Conservation (phyloP, 2,797 vertebrate species). For the Crossoptilon crossoptilon region DNA sequence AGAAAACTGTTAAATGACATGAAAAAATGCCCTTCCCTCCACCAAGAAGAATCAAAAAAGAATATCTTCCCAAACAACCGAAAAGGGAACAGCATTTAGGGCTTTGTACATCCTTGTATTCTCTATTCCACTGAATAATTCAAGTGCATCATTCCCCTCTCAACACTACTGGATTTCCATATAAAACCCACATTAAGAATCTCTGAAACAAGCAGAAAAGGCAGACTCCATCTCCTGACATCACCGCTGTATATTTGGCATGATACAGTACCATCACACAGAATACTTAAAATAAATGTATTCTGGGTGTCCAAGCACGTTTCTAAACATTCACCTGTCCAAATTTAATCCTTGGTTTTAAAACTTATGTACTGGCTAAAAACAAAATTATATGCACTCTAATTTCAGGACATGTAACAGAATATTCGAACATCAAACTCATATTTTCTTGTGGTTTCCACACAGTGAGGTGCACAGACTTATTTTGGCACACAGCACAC, state of each 20-base stretch:
- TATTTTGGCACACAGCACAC: neutral
- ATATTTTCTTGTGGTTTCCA: neutral
- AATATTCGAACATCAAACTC: neutral
- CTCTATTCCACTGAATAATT: neutral
- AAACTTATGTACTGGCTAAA: neutral
- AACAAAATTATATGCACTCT: neutral
- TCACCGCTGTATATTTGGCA: neutral
- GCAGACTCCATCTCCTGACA: neutral
- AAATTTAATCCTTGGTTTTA: neutral
- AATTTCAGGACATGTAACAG: neutral
- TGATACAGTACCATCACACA: accelerated
- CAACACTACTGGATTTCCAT: neutral
- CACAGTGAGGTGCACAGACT: neutral
- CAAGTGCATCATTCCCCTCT: neutral
- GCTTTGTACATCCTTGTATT: neutral
- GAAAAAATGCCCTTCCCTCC: neutral
- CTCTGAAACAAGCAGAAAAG: neutral
- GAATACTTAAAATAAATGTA: neutral
- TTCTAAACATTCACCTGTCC: neutral
- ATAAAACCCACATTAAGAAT: neutral
- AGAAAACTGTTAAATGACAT: neutral
- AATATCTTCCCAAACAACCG: neutral
- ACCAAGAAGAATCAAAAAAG: neutral
- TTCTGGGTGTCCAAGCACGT: neutral
- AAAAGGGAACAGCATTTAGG: neutral